Evolutionary conservation across 2,113 vertebrate species (phyloP).

Genomic region (Xyliphius kryptos): DNA sequence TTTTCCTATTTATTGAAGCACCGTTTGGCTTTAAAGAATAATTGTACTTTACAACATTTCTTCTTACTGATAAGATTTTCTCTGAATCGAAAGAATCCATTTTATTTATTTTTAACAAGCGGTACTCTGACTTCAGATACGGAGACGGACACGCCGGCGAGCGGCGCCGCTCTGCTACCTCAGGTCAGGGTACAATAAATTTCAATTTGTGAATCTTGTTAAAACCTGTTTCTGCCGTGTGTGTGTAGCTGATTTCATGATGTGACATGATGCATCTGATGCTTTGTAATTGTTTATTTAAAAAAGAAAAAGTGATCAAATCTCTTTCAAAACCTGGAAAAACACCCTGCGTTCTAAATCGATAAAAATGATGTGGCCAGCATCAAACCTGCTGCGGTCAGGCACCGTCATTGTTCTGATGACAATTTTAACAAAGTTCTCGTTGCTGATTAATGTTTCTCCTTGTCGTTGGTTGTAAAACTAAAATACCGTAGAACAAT

Average conservation of each 20-base stretch:
- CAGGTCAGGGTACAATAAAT: constrained; percentile 13
- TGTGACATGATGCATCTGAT: constrained; percentile 16
- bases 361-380: constrained; percentile 22
- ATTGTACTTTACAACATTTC: constrained; percentile 5
- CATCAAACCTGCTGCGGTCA: constrained; percentile 2
- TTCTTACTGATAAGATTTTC: neutral
- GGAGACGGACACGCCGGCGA: neutral
- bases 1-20: constrained; percentile 63
- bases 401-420: constrained; percentile 25
- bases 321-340: constrained; percentile 8
- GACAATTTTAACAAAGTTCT: constrained; percentile 42
- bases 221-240: neutral
- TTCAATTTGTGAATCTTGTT: constrained; percentile 21
- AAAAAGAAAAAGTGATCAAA: neutral
- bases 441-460: constrained; percentile 23
- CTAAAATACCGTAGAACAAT: constrained; percentile 32
- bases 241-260: constrained; percentile 1
- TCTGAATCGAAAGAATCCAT: neutral
- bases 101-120: constrained; percentile 26
- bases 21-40: constrained; percentile 41
- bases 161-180: neutral
- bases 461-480: constrained; percentile 8
- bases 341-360: constrained; percentile 9
- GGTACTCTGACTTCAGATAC: constrained; percentile 16
- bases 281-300: constrained; percentile 13